phyloP scores from a whole-genome alignment of 92 coral and sea anemone species.

The Pocillopora grandis region DNA sequence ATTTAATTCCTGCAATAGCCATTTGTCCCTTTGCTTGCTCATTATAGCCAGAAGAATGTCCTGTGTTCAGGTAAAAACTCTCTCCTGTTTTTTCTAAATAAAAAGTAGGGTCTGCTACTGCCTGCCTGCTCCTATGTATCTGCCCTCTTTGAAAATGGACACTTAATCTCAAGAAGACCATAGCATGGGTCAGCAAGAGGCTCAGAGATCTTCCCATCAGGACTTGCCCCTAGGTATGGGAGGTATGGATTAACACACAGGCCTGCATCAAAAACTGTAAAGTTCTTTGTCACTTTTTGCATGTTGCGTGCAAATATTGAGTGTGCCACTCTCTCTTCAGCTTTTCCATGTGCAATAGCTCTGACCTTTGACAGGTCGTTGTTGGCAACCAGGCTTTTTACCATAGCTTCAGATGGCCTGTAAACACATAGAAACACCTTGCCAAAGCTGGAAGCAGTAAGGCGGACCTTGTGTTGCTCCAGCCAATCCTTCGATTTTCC shows the following conservation, averaged over 20 bases:
- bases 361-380: conserved; percentile 41
- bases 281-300: conserved; percentile 42
- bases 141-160: conserved; percentile 51
- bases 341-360: conserved; percentile 34
- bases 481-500: conserved; percentile 39
- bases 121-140: conserved; percentile 45
- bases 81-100: too few species aligned
- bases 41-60: too few species aligned
- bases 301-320: conserved; percentile 31
- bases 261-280: conserved; percentile 59
- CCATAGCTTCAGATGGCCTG: conserved; percentile 31
- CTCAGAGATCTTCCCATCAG: conserved; percentile 65
- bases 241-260: conserved; percentile 54
- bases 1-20: conserved; percentile 30
- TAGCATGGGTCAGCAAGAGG: conserved; percentile 42
- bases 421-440: conserved; percentile 11
- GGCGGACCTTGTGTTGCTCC: conserved; percentile 20
- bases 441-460: conserved; percentile 51
- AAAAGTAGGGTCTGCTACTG: conserved; percentile 11
- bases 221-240: conserved; percentile 65
- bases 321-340: conserved; percentile 20
- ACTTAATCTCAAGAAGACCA: conserved; percentile 64
- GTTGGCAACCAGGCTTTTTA: conserved; percentile 27
- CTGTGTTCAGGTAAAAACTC: too few species aligned
- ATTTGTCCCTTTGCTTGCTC: background rate